Evolutionary conservation across 2,888 invertebrate genomes (phyloP), one percentile per base, ranked within the genome.

Genomic region (Escarpia spicata): DNA sequence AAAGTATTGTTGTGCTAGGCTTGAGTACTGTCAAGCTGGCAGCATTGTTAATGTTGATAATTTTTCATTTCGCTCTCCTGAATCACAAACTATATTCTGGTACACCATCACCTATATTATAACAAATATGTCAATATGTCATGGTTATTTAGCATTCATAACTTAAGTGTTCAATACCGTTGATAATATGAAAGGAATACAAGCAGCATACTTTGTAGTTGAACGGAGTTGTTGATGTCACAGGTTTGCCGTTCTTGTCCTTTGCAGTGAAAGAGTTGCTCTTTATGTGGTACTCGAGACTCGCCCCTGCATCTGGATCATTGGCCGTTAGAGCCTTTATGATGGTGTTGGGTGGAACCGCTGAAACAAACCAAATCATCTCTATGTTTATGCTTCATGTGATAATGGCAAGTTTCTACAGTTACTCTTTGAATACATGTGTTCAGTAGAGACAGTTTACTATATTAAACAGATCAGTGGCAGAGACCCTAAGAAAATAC

Each of bases 241-340:
- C 92, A 92, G 97, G 97, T 0, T 98, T 97, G 0, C 98, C 98
- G 0, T 98, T 97, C 96, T 98, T 98, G 91, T 98, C 98, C 43
- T 98, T 97, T 0, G 98, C 98, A 95, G 97, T 97, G 0, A 98
- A 97, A 0, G 97, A 97, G 26, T 89, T 91, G 19, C 91, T 90
- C 26, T 60, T 44, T 43, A 94, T 93, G 45, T 37, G 90, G 93
- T 94, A 94, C 43, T 91, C 91, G 2, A 94, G 43, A 6, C 15
- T 90, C 10, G 92, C 92, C 19, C 90, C 91, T 0, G 45, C 43
- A 89, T 94, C 94, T 10, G 93, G 92, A 90, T 92, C 93, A 10
- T 45, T 93, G 0, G 98, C 98, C 19, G 93, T 92, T 89, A 94
- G 93, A 58, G 92, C 92, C 3, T 94, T 93, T n/a, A 94, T 52